phyloP scores from a whole-genome alignment of 2,888 invertebrate genomes.

The Bunonema sp. region DNA sequence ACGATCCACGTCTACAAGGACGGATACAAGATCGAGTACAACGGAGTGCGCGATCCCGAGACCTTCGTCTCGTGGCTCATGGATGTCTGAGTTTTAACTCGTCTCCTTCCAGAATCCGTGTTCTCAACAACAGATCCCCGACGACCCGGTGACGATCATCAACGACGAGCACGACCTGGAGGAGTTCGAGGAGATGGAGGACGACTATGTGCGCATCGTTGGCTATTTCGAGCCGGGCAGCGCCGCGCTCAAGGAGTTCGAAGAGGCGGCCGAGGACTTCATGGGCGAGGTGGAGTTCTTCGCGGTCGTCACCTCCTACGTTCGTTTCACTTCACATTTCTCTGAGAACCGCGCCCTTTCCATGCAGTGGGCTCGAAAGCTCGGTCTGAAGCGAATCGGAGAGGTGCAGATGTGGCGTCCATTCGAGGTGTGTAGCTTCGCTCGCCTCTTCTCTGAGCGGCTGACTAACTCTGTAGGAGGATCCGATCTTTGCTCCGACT shows the following conservation, averaged over 20 bases:
- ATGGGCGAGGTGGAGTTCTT: conserved; percentile 45
- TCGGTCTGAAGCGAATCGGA: conserved; percentile 39
- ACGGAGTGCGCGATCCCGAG: conserved; percentile 43
- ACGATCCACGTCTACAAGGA: conserved; percentile 44
- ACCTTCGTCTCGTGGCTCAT: conserved; percentile 44
- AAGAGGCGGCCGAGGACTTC: conserved; percentile 44
- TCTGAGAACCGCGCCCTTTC: background rate
- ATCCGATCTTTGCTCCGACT: conserved; percentile 41
- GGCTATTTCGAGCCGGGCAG: conserved; percentile 45
- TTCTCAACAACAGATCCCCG: conserved; percentile 43
- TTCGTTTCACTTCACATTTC: conserved; percentile 2
- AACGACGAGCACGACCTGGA: conserved; percentile 43
- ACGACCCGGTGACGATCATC: conserved; percentile 44
- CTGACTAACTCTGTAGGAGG: conserved; percentile 13
- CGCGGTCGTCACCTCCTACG: conserved; percentile 41
- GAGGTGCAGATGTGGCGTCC: conserved; percentile 43
- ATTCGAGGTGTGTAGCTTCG: conserved; percentile 18
- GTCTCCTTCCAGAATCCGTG: background rate
- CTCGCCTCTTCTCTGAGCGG: background rate
- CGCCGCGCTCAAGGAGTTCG: conserved; percentile 41
- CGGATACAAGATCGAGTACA: conserved; percentile 44
- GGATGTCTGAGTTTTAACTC: too few relatives aligned
- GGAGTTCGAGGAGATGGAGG: conserved; percentile 42
- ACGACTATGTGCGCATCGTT: conserved; percentile 37
- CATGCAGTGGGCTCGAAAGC: conserved; percentile 40